phyloP scores from a whole-genome alignment of 1,140 invertebrate species.

The Cotesia chilonis region DNA sequence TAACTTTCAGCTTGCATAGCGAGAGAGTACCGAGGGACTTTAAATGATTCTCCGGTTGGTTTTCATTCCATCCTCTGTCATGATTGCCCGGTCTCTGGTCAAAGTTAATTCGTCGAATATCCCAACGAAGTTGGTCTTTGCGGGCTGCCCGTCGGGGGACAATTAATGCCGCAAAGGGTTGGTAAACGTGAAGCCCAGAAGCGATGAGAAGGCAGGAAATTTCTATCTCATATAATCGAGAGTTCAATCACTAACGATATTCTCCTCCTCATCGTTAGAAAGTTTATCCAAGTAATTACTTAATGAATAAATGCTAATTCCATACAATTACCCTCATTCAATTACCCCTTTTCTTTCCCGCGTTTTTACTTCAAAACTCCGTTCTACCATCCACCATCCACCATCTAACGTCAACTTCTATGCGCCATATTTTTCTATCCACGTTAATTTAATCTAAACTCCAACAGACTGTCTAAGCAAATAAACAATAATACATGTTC shows the following conservation, averaged over 20 bases:
- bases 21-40: neutral
- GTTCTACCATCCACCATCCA: too few species aligned
- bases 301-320: slow-evolving; percentile 4
- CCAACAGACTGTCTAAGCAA: neutral
- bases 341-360: neutral
- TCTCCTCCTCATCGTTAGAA: neutral
- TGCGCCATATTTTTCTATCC: too few species aligned
- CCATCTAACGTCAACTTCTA: neutral
- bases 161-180: slow-evolving; percentile 29
- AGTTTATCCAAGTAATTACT: too few species aligned
- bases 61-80: neutral
- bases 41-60: neutral
- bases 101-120: slow-evolving; percentile 23
- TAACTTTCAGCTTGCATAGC: too few species aligned
- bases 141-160: neutral
- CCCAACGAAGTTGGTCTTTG: slow-evolving; percentile 17
- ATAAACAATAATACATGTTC: neutral
- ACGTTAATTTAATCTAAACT: neutral
- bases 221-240: slow-evolving; percentile 19
- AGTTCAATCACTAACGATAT: slow-evolving; percentile 21
- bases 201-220: slow-evolving; percentile 26
- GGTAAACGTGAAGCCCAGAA: slow-evolving; percentile 20
- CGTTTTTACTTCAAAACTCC: neutral
- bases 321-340: neutral
- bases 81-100: slow-evolving; percentile 22